A percentile compares a stretch with the other conserved stretches of the same genome.
These are phyloP conservation scores for Agrypnia vestita DNA, from an alignment of 1,140 invertebrate species.

Conservation along the genomic window DNA sequence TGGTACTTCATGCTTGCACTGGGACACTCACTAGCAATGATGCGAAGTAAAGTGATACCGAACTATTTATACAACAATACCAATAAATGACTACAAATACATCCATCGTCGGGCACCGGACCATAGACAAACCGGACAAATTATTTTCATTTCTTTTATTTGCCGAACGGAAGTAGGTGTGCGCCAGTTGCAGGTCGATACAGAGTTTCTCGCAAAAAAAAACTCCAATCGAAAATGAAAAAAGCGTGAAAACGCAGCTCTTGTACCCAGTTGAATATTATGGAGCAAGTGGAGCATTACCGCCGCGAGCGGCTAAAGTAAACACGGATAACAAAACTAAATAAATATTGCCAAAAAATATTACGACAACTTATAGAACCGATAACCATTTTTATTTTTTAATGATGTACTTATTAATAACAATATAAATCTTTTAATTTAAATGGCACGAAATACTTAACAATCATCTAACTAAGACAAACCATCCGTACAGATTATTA, in stretches of 20 bases:
- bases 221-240: slow-evolving; percentile 5
- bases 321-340: neutral
- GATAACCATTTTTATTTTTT: no score
- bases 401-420: no score
- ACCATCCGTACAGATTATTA: no score
- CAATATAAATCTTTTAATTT: no score
- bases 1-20: slow-evolving; percentile 53
- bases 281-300: slow-evolving; percentile 33
- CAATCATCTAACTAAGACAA: no score
- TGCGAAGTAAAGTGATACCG: slow-evolving; percentile 28
- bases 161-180: neutral
- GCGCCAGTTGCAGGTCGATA: neutral
- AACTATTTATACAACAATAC: slow-evolving; percentile 58
- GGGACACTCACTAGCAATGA: slow-evolving; percentile 46
- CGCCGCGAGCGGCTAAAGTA: slow-evolving; percentile 12
- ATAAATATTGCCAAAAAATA: no score
- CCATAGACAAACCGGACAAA: neutral
- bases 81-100: slow-evolving; percentile 14
- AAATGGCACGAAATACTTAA: no score
- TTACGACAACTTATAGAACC: no score
- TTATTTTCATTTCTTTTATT: slow-evolving; percentile 10
- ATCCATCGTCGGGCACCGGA: slow-evolving; percentile 1
- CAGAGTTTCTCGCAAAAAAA: slow-evolving; percentile 11
- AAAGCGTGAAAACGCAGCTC: slow-evolving; percentile 44
- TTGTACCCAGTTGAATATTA: neutral